Base-by-base conservation (phyloP, 2,113 vertebrate species). In the Typhlomys cinereus region DNA sequence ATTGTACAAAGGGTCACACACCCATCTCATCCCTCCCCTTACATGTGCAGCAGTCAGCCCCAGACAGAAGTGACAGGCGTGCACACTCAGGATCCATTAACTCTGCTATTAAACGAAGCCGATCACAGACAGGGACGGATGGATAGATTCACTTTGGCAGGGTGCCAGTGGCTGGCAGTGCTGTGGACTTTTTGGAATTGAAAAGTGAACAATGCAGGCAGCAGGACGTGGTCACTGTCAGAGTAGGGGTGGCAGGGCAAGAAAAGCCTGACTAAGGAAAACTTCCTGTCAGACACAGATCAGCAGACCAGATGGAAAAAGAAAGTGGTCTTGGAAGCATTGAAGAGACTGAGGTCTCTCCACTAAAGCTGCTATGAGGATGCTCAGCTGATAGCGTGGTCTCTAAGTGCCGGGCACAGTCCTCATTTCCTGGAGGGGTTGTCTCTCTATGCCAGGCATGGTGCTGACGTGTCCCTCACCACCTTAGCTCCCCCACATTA, bases 1-100 rank as follows among this genome's bases (percentile, higher is more conserved):
- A n/a, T 15, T 15, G 0, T 0, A 23, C 44, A 20, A n/a, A 9
- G 0, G 0, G 1, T 0, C 0, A 8, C 34, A 1, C 15, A 61
- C 36, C 25, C 29, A 67, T 64, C 57, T 73, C 4, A 4, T 20
- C 36, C 75, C 9, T 62, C 87, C 70, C 14, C 41, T 27, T n/a
- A 13, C 74, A 39, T 82, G 27, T 1, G 14, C n/a, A n/a, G n/a
- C n/a, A n/a, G n/a, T n/a, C n/a, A n/a, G n/a, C n/a, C 31, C 0
- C 3, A 2, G 48, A n/a, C 46, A 67, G 12, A 4, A 46, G 54
- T 2, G 36, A 17, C 64, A 85, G 90, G 85, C 3, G 11, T 71
- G 54, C 46, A 39, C 14, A 46, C 46, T 88, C 57, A 23, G 76
- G 78, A 73, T 62, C 12, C 2, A 62, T 86, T 95, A 71, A 34